phyloP scores from a whole-genome alignment of 2,888 invertebrate genomes.

The Prosopocoilus inquinatus region DNA sequence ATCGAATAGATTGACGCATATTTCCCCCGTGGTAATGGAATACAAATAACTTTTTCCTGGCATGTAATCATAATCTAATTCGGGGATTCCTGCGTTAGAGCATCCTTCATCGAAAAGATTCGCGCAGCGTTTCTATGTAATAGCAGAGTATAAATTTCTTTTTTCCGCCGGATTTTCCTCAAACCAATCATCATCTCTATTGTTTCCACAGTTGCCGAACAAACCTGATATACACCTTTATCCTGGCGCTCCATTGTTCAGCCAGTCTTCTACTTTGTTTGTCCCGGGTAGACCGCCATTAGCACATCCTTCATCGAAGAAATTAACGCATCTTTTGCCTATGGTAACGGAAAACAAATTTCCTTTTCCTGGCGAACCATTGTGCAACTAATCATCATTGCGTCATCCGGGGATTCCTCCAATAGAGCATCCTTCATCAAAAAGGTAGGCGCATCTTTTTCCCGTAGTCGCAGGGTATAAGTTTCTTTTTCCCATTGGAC shows the following conservation, averaged over 20 bases:
- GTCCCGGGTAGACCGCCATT: conserved; percentile 9
- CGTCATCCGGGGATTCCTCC: conserved; percentile 3
- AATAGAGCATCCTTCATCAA: conserved; percentile 11
- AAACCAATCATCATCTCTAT: too few relatives aligned
- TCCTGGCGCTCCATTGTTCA: neutral
- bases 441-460: conserved; percentile 3
- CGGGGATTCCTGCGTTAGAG: neutral
- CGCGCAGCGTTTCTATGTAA: neutral
- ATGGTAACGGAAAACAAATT: too few relatives aligned
- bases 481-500: too few relatives aligned
- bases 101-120: neutral
- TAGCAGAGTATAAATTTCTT: too few relatives aligned
- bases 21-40: neutral
- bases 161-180: too few relatives aligned
- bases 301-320: conserved; percentile 16
- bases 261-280: conserved; percentile 14
- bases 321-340: conserved; percentile 17
- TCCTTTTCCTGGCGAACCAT: conserved; percentile 3
- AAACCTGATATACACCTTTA: too few relatives aligned
- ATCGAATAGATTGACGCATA: neutral
- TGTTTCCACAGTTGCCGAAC: too few relatives aligned
- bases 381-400: conserved; percentile 12
- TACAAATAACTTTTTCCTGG: too few relatives aligned
- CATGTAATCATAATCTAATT: too few relatives aligned
- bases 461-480: neutral